A percentile compares a stretch with the other conserved stretches of the same genome.
phyloP scores from a whole-genome alignment of 2,113 vertebrate genomes.

The Brienomyrus longianalis region DNA sequence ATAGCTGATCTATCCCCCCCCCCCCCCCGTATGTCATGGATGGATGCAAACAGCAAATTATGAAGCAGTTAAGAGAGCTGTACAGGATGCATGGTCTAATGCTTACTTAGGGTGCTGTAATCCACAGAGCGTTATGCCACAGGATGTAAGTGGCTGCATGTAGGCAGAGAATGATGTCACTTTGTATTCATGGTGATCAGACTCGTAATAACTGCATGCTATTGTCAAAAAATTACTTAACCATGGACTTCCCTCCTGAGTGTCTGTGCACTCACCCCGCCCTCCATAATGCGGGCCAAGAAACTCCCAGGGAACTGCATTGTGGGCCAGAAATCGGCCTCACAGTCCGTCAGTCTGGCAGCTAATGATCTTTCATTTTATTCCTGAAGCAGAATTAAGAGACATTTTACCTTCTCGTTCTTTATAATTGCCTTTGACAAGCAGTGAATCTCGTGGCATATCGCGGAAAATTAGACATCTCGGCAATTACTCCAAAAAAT shows the following conservation, averaged over 20 bases:
- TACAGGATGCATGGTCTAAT: background rate
- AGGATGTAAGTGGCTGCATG: background rate
- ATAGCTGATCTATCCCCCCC: no score
- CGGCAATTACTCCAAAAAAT: slow-evolving; percentile 19
- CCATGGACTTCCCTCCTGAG: slow-evolving; percentile 24
- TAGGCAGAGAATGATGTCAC: slow-evolving; percentile 24
- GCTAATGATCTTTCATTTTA: slow-evolving; percentile 18
- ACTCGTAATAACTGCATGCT: slow-evolving; percentile 37
- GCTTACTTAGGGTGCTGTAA: background rate
- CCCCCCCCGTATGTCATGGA: background rate
- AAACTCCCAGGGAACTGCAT: background rate
- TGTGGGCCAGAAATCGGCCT: slow-evolving; percentile 8
- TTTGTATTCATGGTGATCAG: slow-evolving; percentile 33
- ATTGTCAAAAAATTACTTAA: slow-evolving; percentile 35
- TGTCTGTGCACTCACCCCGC: background rate
- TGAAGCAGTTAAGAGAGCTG: background rate
- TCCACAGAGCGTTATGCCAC: background rate
- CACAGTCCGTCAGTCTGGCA: background rate
- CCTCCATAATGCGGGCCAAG: background rate
- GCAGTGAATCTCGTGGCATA: slow-evolving; percentile 20
- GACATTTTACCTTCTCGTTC: slow-evolving; percentile 15
- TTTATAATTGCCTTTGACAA: slow-evolving; percentile 26
- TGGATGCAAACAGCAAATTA: background rate
- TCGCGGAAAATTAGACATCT: slow-evolving; percentile 23
- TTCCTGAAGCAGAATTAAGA: slow-evolving; percentile 15